Base-by-base conservation (phyloP, 1,140 invertebrate genomes). In the Bombus pyrosoma region DNA sequence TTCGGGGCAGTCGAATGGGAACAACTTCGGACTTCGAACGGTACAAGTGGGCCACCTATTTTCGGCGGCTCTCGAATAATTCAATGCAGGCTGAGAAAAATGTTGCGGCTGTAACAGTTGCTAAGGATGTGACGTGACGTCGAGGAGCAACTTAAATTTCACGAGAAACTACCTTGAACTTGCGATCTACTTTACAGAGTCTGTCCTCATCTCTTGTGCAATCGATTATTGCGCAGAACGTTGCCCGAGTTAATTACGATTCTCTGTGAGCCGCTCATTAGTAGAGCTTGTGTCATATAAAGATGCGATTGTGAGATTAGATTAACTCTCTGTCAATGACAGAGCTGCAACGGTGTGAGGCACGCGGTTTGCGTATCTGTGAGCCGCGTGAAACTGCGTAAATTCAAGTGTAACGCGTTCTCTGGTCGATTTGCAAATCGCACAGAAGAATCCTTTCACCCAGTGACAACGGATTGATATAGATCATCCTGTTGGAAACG, bases 1-100 rank as follows among this genome's bases (percentile, higher is more conserved):
- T 53, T 53, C 18, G 47, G 18, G 18, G 5, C 18, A 22, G 47
- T 80, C n/a, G 15, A 39, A 73, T 32, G 18, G 41, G 34, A 37
- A 2, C 41, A 18, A 59, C 25, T 57, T 43, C 13, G 59, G 74
- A 81, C 72, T 79, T 84, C 68, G 53, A 68, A 41, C 43, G 68
- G 47, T 18, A 57, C 57, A 57, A 74, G 41, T 66, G 68, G 25
- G 83, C 32, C 68, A 41, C 18, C 71, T 66, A 85, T 80, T 74
- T 81, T 74, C 78, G 32, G 18, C 25, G 22, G 34, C 78, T 39
- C 64, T 80, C 64, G 68, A 84, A 84, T 84, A 47, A 79, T 84
- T 79, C 83, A 72, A 72, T 15, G 32, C n/a, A 47, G 15, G 39
- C 13, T 41, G 76, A 10, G 83, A 59, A 69, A 78, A 59, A 79